Percentiles rank a stretch among this genome's conserved stretches.
Evolutionary conservation across 1,140 invertebrate genomes (phyloP).

Genomic region (Zaprionus ghesquierei): DNA sequence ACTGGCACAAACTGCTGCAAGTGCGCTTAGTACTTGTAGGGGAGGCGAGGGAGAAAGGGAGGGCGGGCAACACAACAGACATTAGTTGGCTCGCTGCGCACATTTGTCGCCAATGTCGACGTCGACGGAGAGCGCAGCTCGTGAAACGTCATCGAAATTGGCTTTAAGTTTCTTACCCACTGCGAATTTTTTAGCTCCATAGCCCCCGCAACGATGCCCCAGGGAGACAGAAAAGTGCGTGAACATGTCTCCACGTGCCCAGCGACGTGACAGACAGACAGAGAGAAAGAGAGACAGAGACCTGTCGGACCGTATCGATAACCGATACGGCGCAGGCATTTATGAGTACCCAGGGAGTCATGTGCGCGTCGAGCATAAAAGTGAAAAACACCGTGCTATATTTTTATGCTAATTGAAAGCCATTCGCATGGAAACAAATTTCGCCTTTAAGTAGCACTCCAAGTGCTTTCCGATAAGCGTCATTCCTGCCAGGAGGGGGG

Average conservation of each 20-base stretch:
- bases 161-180: conserved; percentile 35
- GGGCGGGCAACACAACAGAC: background rate
- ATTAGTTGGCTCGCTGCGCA: conserved; percentile 58
- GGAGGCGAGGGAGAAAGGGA: background rate
- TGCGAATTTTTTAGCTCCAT: background rate
- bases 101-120: conserved; percentile 58
- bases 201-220: conserved; percentile 29
- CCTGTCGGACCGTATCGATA: conserved; percentile 9
- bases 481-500: background rate
- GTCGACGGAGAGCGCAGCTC: conserved; percentile 25
- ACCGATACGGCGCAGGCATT: conserved; percentile 41
- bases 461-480: conserved; percentile 9
- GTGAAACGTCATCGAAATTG: conserved; percentile 28
- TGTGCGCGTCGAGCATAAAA: conserved; percentile 23
- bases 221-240: conserved; percentile 17
- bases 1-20: conserved; percentile 31
- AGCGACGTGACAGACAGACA: background rate
- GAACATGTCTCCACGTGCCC: conserved; percentile 1
- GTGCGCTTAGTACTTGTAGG: background rate
- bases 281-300: background rate
- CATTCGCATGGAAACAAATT: conserved; percentile 70
- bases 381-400: conserved; percentile 42
- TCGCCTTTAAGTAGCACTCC: conserved; percentile 21
- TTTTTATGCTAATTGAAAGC: conserved; percentile 81
- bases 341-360: conserved; percentile 57